Base-by-base conservation (phyloP, 2,797 vertebrate species). In the Rhabdomys pumilio region DNA sequence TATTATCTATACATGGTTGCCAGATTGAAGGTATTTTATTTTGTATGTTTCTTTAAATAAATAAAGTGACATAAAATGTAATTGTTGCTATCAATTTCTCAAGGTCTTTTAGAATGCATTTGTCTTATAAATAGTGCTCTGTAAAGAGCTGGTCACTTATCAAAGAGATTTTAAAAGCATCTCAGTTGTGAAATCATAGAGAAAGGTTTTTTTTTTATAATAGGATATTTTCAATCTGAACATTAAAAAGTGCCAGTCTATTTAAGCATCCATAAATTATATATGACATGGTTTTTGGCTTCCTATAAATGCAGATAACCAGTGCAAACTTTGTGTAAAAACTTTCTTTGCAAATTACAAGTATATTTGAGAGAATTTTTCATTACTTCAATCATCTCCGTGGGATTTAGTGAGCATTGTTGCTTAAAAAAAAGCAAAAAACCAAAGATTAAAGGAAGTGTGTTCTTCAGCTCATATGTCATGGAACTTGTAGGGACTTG, bases 81-180 rank as follows among this genome's bases (percentile, higher is more conserved):
- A 85, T 84, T 94, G 34, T 53, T 82, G 67, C 20, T 83, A 41
- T 91, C 55, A 61, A 24, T 31, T 79, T 82, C 4, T 79, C 50
- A 86, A 96, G 55, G 79, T 14, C 3, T 90, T 91, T 81, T 67
- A 77, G n/a, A 87, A 77, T 47, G 89, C 22, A 59, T 90, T 91
- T 95, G 20, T 53, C n/a, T 57, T 73, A 53, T 85, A 91, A 91
- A 89, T 86, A 61, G 84, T 75, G 4, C 24, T 95, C 14, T 84
- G 47, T 17, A 91, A 72, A 92, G 69, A 93, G 47, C 31, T 93
- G 53, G 8, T 1, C 59, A 77, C 34, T 84, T 94, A 61, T 67
- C 20, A 83, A 72, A 95, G n/a, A 73, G 83, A 87, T 93, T 94
- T 90, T 24, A 61, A 93, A 95, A 83, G 81, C 83, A 50, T 89